phyloP scores from a whole-genome alignment of 1,140 invertebrate genomes.

The Proales similis region DNA sequence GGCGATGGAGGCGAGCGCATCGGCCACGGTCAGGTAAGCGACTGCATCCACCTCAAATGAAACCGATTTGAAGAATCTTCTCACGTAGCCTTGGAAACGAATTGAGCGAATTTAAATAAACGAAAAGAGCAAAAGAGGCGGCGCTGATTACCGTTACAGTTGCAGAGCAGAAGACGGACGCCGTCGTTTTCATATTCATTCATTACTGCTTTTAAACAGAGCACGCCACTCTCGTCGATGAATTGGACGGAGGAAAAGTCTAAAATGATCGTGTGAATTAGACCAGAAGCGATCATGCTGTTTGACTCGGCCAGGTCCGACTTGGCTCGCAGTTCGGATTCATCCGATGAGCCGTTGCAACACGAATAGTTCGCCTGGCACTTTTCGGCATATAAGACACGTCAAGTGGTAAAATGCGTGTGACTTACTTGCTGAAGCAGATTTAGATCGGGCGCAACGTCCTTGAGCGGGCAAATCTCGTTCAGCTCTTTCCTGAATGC shows the following conservation, averaged over 20 bases:
- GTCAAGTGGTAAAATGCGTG: background rate
- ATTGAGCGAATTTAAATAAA: too few species aligned
- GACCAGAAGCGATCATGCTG: too few species aligned
- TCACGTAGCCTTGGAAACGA: too few species aligned
- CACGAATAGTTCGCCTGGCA: constrained; percentile 30
- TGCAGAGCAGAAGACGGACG: constrained; percentile 2
- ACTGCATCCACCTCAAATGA: too few species aligned
- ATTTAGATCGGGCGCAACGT: background rate
- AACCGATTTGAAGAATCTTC: too few species aligned
- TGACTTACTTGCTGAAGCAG: constrained; percentile 7
- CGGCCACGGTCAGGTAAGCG: too few species aligned
- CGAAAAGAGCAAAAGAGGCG: background rate
- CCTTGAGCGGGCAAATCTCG: background rate
- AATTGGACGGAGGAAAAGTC: constrained; percentile 24
- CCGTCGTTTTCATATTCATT: constrained; percentile 22
- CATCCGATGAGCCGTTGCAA: background rate
- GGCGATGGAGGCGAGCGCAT: too few species aligned
- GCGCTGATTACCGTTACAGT: constrained; percentile 21
- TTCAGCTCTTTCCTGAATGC: background rate
- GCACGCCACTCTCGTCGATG: constrained; percentile 19
- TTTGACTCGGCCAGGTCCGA: background rate
- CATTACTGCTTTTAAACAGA: constrained; percentile 16
- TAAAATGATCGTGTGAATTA: constrained; percentile 5
- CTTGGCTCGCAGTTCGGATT: background rate
- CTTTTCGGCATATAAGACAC: too few species aligned